Conservation (phyloP, 2,797 vertebrate genomes). For the Benthosema pterotum region DNA sequence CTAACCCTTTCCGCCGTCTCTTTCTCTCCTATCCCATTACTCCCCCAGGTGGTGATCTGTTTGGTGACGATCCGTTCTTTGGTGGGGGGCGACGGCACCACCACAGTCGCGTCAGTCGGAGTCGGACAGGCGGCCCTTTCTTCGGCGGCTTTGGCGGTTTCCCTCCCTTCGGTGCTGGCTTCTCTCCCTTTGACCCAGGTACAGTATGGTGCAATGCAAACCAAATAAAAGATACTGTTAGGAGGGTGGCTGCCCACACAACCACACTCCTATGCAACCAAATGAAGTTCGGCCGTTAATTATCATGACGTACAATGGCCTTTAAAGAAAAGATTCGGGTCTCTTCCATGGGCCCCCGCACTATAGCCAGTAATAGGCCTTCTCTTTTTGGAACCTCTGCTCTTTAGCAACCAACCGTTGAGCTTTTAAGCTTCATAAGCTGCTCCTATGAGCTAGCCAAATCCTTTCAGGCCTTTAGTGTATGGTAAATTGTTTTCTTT, state of each 20-base stretch:
- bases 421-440: not conserved
- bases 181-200: slow-evolving; percentile 89
- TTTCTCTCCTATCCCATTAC: not conserved
- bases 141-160: slow-evolving; percentile 89
- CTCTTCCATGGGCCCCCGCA: too few relatives aligned
- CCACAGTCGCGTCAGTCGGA: slow-evolving; percentile 81
- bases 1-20: not conserved
- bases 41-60: slow-evolving; percentile 81
- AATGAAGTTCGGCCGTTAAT: too few relatives aligned
- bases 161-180: slow-evolving; percentile 85
- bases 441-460: too few relatives aligned
- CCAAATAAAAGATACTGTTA: too few relatives aligned
- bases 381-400: too few relatives aligned
- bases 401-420: not conserved
- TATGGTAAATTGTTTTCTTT: too few relatives aligned
- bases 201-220: slow-evolving; percentile 5
- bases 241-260: too few relatives aligned
- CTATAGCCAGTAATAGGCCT: too few relatives aligned
- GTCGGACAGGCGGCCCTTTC: slow-evolving; percentile 81
- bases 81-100: slow-evolving; percentile 76
- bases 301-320: too few relatives aligned
- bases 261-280: too few relatives aligned
- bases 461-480: too few relatives aligned
- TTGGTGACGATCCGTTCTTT: slow-evolving; percentile 86
- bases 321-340: too few relatives aligned